Conservation (phyloP, 2,797 vertebrate species). For the Oreortyx pictus region DNA sequence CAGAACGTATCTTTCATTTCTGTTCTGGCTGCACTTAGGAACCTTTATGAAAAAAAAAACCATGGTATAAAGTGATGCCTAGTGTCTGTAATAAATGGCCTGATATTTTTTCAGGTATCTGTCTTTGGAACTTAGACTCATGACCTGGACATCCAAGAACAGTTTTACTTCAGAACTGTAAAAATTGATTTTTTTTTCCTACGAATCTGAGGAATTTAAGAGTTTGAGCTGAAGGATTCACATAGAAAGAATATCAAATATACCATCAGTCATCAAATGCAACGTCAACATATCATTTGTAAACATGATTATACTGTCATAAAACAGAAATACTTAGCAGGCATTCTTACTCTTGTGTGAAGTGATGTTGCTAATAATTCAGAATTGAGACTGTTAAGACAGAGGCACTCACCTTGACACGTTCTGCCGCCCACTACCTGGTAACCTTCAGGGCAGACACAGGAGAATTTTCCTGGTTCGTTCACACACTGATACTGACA, state of each 20-base stretch:
- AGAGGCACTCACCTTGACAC: conserved; percentile 89
- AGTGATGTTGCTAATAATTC: not conserved
- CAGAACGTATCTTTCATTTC: not conserved
- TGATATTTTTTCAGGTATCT: not conserved
- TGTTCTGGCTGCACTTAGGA: not conserved
- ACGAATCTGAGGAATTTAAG: not conserved
- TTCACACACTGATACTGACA: conserved; percentile 96
- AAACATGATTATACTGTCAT: not conserved
- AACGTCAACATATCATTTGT: not conserved
- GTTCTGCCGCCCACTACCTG: conserved; percentile 91
- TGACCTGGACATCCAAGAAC: not conserved
- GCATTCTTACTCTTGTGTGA: not conserved
- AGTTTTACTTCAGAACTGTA: not conserved
- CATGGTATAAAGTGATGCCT: not conserved
- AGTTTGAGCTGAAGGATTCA: not conserved
- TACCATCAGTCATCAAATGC: not conserved
- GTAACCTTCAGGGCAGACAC: conserved; percentile 95
- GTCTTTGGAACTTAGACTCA: not conserved
- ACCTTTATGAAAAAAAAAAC: conserved; percentile 4
- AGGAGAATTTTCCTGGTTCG: conserved; percentile 92
- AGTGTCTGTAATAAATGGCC: not conserved
- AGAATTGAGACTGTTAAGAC: not conserved
- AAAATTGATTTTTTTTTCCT: not conserved
- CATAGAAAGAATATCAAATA: not conserved
- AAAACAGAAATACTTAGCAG: not conserved